phyloP scores from a whole-genome alignment of 2,888 invertebrate species.

The Stenurella melanura region DNA sequence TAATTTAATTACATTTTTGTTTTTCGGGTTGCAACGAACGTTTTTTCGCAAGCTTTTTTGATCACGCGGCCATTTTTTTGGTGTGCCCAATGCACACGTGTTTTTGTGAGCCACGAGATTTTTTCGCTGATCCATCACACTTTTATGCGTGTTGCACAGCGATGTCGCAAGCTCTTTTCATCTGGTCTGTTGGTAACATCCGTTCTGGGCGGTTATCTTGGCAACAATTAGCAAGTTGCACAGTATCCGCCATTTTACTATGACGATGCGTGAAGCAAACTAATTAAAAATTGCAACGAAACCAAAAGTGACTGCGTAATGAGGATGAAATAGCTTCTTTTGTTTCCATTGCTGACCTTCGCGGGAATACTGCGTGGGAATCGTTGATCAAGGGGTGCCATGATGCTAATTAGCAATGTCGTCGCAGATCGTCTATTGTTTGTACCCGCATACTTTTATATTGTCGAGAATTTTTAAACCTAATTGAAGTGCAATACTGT shows the following conservation, averaged over 20 bases:
- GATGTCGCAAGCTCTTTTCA: constrained; percentile 55
- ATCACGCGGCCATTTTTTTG: constrained; percentile 52
- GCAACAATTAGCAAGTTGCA: constrained; percentile 64
- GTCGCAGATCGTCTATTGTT: constrained; percentile 65
- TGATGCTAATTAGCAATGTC: constrained; percentile 68
- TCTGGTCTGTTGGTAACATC: constrained; percentile 58
- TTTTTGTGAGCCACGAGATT: constrained; percentile 49
- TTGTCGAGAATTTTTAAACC: constrained; percentile 60
- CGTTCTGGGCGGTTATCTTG: constrained; percentile 58
- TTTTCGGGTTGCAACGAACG: constrained; percentile 47
- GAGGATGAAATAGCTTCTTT: constrained; percentile 65
- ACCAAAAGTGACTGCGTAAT: constrained; percentile 70
- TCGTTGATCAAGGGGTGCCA: constrained; percentile 63
- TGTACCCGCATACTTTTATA: constrained; percentile 67
- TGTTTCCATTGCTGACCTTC: constrained; percentile 63
- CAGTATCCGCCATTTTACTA: constrained; percentile 67
- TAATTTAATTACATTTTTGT: constrained; percentile 27
- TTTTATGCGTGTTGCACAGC: constrained; percentile 61
- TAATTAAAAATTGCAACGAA: constrained; percentile 69
- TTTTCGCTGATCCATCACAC: constrained; percentile 46
- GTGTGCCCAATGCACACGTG: constrained; percentile 48
- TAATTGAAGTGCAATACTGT: constrained; percentile 62
- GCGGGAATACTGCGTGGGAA: constrained; percentile 65
- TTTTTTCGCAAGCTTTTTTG: constrained; percentile 58
- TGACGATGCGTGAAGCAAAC: constrained; percentile 67